phyloP scores from a whole-genome alignment of 1,140 invertebrate species.

The Diorhabda carinulata region DNA sequence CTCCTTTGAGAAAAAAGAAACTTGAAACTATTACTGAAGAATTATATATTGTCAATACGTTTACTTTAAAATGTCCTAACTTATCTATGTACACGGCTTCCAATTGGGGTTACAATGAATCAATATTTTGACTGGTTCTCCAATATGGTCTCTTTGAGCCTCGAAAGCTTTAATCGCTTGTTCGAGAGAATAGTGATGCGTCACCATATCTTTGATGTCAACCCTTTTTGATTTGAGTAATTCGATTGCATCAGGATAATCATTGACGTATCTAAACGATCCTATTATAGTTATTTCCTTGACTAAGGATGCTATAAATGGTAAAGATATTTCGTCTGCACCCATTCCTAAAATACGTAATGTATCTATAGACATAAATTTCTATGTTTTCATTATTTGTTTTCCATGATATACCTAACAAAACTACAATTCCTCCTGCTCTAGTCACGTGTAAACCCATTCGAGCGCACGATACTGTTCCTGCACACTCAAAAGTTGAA shows the following conservation, averaged over 20 bases:
- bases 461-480: slow-evolving; percentile 70
- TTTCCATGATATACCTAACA: slow-evolving; percentile 58
- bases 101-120: slow-evolving; percentile 67
- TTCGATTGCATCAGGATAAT: slow-evolving; percentile 78
- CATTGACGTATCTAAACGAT: slow-evolving; percentile 87
- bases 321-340: slow-evolving; percentile 69
- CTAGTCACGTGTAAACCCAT: slow-evolving; percentile 71
- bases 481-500: slow-evolving; percentile 81
- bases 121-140: slow-evolving; percentile 83
- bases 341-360: slow-evolving; percentile 71
- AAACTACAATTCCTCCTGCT: slow-evolving; percentile 73
- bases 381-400: neutral
- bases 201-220: slow-evolving; percentile 82
- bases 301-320: slow-evolving; percentile 71
- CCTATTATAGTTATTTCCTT: slow-evolving; percentile 87
- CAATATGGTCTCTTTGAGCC: slow-evolving; percentile 62
- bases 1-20: too few relatives aligned
- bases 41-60: too few relatives aligned
- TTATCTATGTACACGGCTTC: slow-evolving; percentile 7
- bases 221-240: slow-evolving; percentile 78
- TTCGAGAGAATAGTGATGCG: slow-evolving; percentile 82
- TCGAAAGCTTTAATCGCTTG: slow-evolving; percentile 84
- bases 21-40: too few relatives aligned
- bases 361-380: neutral
- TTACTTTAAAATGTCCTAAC: too few relatives aligned